A percentile compares a stretch with the other conserved stretches of the same genome.
phyloP scores from a whole-genome alignment of 2,888 invertebrate species.

The Netelia fuscicornis region DNA sequence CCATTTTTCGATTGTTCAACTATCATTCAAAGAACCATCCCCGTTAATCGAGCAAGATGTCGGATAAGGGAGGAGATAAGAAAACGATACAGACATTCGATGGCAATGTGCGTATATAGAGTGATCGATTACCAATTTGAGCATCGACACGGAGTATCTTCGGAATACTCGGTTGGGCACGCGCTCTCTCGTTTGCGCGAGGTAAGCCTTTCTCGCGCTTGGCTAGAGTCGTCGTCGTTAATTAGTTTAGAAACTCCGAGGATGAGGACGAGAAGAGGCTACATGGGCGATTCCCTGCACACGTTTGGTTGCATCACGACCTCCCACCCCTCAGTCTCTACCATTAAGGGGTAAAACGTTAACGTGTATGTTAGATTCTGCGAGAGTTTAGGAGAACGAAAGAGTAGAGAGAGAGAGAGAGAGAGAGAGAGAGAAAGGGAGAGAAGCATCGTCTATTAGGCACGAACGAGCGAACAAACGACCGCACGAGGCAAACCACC shows the following conservation, averaged over 20 bases:
- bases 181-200: conserved; percentile 1
- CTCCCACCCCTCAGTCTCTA: background rate
- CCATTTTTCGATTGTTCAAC: too few relatives aligned
- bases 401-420: background rate
- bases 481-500: background rate
- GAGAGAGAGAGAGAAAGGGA: background rate
- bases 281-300: conserved; percentile 20
- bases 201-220: conserved; percentile 5
- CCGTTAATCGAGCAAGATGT: too few relatives aligned
- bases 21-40: too few relatives aligned
- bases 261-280: conserved; percentile 36
- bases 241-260: conserved; percentile 48
- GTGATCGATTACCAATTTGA: conserved; percentile 71
- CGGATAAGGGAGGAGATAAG: background rate
- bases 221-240: conserved; percentile 21
- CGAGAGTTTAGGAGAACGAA: conserved; percentile 4
- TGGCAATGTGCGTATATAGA: background rate
- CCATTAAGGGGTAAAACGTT: conserved; percentile 2
- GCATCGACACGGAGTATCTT: conserved; percentile 50
- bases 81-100: background rate
- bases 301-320: conserved; percentile 23
- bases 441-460: conserved; percentile 32
- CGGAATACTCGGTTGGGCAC: background rate
- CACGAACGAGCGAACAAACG: conserved; percentile 27
- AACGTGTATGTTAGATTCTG: conserved; percentile 10